Evolutionary conservation across 2,888 invertebrate species (phyloP).

Genomic region (Deroplatys truncata): DNA sequence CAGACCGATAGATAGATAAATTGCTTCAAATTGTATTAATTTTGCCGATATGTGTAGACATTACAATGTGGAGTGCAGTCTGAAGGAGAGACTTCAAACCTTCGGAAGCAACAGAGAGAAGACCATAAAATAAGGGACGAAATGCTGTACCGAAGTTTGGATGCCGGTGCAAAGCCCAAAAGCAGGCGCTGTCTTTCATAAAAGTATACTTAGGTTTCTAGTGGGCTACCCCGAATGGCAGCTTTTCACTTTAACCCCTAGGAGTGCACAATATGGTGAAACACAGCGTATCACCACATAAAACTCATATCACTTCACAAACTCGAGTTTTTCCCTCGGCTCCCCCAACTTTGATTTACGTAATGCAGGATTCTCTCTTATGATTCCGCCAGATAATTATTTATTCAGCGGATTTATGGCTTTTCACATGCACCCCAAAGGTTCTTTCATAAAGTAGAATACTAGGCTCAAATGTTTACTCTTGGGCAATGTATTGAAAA

Average conservation of each 20-base stretch:
- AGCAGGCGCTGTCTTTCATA: not conserved
- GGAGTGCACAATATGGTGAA: not conserved
- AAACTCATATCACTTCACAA: not conserved
- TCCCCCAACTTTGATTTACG: not conserved
- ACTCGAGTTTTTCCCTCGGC: not conserved
- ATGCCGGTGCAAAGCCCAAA: not conserved
- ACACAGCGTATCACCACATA: not conserved
- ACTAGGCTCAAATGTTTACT: not conserved
- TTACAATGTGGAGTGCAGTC: too few relatives aligned
- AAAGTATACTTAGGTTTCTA: not conserved
- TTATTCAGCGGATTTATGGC: not conserved
- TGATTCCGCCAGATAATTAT: not conserved
- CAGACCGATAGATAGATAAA: too few relatives aligned
- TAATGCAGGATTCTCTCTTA: not conserved
- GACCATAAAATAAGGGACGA: too few relatives aligned
- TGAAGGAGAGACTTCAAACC: too few relatives aligned
- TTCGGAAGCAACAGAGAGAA: too few relatives aligned
- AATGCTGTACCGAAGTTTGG: not conserved
- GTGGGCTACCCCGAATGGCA: not conserved
- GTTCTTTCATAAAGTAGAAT: not conserved
- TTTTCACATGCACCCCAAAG: not conserved
- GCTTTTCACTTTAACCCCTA: not conserved
- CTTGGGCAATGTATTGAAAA: not conserved
- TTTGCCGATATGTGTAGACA: too few relatives aligned
- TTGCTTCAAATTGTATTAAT: too few relatives aligned